Evolutionary conservation across 1,140 invertebrate species (phyloP).

Genomic region (Brachionus rubens): DNA sequence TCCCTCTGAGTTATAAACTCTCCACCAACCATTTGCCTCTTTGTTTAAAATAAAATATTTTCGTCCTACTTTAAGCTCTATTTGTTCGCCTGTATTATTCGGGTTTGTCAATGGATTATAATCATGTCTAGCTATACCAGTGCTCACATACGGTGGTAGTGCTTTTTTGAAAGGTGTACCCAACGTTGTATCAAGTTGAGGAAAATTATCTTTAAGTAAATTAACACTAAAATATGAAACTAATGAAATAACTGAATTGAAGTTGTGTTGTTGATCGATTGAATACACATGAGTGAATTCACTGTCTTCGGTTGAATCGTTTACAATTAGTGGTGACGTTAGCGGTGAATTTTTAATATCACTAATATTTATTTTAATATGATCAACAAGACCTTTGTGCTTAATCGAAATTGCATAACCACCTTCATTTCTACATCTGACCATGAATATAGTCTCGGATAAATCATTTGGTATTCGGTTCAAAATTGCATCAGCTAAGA

Average conservation of each 20-base stretch:
- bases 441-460: conserved; percentile 37
- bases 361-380: conserved; percentile 45
- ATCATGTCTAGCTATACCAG: conserved; percentile 22
- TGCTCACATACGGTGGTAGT: not conserved
- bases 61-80: conserved; percentile 3
- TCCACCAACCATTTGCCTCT: conserved; percentile 35
- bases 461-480: conserved; percentile 21
- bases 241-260: conserved; percentile 25
- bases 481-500: conserved; percentile 28
- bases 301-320: not conserved
- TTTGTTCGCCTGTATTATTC: conserved; percentile 18
- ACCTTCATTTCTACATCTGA: conserved; percentile 31
- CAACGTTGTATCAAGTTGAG: conserved; percentile 31
- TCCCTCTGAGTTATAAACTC: conserved; percentile 34
- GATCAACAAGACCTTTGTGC: conserved; percentile 39
- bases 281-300: conserved; percentile 15
- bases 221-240: conserved; percentile 26
- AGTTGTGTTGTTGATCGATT: conserved; percentile 45
- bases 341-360: conserved; percentile 17
- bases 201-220: conserved; percentile 42
- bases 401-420: conserved; percentile 45
- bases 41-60: conserved; percentile 34
- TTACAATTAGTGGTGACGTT: conserved; percentile 1
- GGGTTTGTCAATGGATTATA: not conserved
- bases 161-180: conserved; percentile 25